Percentiles rank a stretch among this genome's conserved stretches.
These are phyloP conservation scores for Lytechinus pictus DNA, from an alignment of 35 echinoderm and acorn worm genomes.

Conservation along the genomic window DNA sequence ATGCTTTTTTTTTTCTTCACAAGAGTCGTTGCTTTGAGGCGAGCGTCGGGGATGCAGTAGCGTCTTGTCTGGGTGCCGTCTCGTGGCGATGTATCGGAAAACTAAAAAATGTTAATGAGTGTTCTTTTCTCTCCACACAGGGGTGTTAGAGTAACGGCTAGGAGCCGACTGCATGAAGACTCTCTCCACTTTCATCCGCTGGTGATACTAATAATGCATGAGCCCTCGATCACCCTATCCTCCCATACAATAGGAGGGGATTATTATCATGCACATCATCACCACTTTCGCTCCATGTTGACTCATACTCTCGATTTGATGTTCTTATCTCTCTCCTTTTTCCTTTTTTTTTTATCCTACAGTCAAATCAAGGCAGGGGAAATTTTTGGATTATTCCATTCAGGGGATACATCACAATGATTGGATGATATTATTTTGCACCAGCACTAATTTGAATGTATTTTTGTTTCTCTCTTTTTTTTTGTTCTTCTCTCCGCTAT, in stretches of 20 bases:
- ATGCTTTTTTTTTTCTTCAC: background rate
- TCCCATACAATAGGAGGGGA: background rate
- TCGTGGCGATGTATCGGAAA: background rate
- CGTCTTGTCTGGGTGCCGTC: background rate
- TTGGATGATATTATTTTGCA: slow-evolving; percentile 33
- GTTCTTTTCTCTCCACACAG: background rate
- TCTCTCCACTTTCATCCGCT: slow-evolving; percentile 14
- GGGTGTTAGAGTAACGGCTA: background rate
- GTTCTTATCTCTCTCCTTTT: background rate
- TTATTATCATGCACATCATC: slow-evolving; percentile 18
- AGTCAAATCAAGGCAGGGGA: background rate
- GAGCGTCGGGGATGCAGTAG: background rate
- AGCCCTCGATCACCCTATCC: slow-evolving; percentile 15
- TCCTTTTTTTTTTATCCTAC: background rate
- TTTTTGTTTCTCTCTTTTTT: slow-evolving; percentile 40
- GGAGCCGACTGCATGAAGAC: background rate
- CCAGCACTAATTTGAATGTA: slow-evolving; percentile 42
- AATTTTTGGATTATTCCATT: background rate
- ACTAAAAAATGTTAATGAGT: background rate
- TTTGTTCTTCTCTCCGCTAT: slow-evolving; percentile 35
- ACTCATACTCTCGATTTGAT: background rate
- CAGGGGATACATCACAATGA: background rate
- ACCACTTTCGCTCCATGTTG: background rate
- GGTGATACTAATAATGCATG: slow-evolving; percentile 11
- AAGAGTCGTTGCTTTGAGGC: background rate